Evolutionary conservation across 2,888 invertebrate species (phyloP).

Genomic region (Drosophila testacea): DNA sequence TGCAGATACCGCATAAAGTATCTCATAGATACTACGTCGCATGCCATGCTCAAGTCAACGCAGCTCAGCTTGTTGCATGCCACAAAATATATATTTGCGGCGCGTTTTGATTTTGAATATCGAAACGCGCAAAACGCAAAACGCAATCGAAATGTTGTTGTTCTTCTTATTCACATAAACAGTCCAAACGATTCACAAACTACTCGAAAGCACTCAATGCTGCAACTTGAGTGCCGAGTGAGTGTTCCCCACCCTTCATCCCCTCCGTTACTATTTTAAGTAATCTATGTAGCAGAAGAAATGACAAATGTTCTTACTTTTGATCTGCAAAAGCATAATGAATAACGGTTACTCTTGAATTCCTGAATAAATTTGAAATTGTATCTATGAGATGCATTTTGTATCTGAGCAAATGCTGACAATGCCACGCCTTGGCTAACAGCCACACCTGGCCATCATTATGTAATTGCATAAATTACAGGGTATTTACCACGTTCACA

Average conservation of each 20-base stretch:
- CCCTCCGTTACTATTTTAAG: background rate
- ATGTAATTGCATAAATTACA: conserved; percentile 36
- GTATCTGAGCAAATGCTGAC: conserved; percentile 4
- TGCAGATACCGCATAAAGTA: conserved; percentile 79
- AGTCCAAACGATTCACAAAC: conserved; percentile 27
- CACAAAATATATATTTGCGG: conserved; percentile 44
- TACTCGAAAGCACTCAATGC: conserved; percentile 42
- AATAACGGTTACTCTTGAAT: conserved; percentile 2
- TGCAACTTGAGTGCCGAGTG: background rate
- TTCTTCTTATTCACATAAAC: conserved; percentile 26
- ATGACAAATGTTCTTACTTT: background rate
- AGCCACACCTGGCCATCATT: conserved; percentile 28
- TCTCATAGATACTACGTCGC: conserved; percentile 59
- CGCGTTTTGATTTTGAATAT: conserved; percentile 45
- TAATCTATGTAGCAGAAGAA: background rate
- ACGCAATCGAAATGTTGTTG: conserved; percentile 30
- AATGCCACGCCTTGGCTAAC: conserved; percentile 8
- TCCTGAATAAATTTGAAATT: conserved; percentile 25
- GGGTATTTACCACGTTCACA: conserved; percentile 32
- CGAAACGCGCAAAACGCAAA: conserved; percentile 23
- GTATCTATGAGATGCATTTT: background rate
- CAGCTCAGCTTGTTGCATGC: conserved; percentile 49
- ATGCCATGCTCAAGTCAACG: conserved; percentile 13
- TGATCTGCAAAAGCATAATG: background rate
- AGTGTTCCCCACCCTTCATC: background rate